Conservation (phyloP, 2,888 invertebrate species). For the Malthinus flaveolus region DNA sequence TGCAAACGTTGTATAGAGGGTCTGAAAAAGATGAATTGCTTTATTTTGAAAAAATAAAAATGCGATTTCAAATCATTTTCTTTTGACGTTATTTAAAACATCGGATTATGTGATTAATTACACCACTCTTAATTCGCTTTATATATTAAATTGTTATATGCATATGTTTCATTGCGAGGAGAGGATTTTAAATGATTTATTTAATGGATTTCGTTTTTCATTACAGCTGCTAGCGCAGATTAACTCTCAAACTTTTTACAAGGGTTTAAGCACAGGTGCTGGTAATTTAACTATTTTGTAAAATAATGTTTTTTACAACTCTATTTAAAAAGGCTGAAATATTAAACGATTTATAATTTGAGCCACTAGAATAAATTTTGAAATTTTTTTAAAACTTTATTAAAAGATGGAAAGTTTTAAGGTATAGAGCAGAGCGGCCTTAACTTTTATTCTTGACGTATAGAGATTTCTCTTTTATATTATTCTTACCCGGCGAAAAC, state of each 20-base stretch:
- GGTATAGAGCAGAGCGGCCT: background rate
- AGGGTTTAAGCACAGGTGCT: slow-evolving; percentile 26
- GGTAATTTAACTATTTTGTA: slow-evolving; percentile 24
- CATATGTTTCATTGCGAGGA: slow-evolving; percentile 35
- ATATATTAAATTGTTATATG: slow-evolving; percentile 36
- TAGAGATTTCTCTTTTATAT: too few relatives aligned
- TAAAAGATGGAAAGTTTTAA: too few relatives aligned
- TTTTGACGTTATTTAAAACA: slow-evolving; percentile 50
- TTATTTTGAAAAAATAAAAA: slow-evolving; percentile 47
- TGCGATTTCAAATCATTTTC: slow-evolving; percentile 48
- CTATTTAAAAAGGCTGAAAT: background rate
- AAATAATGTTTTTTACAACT: slow-evolving; percentile 12
- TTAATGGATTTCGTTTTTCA: slow-evolving; percentile 39
- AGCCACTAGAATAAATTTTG: too few relatives aligned
- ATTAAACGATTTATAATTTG: too few relatives aligned
- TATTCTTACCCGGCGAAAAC: too few relatives aligned
- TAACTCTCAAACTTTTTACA: slow-evolving; percentile 29
- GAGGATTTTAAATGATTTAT: slow-evolving; percentile 40
- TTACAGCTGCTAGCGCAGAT: slow-evolving; percentile 38
- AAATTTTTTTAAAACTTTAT: too few relatives aligned
- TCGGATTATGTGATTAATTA: slow-evolving; percentile 41
- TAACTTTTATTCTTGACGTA: background rate
- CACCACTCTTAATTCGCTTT: slow-evolving; percentile 37
- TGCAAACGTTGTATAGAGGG: slow-evolving; percentile 32
- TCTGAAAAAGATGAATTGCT: slow-evolving; percentile 47